phyloP scores from a whole-genome alignment of 1,140 invertebrate genomes.

The Dinothrombium tinctorium region DNA sequence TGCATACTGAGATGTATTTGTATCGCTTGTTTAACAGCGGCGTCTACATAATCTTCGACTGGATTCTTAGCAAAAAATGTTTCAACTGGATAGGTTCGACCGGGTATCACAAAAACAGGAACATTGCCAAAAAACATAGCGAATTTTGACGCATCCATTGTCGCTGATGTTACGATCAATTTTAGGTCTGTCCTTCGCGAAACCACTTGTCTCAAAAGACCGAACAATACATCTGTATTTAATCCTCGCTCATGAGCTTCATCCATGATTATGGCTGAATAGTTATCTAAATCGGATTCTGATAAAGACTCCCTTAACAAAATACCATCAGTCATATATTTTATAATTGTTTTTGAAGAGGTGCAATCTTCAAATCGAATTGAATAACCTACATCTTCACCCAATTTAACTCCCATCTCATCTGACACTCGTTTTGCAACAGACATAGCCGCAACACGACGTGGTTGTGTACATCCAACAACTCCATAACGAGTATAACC shows the following conservation, averaged over 20 bases:
- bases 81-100: conserved; percentile 49
- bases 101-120: conserved; percentile 86
- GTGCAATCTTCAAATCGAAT: conserved; percentile 99
- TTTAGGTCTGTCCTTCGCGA: conserved; percentile 79
- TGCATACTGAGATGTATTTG: conserved; percentile 67
- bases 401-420: conserved; percentile 75
- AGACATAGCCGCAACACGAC: conserved; percentile 93
- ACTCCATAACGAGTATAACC: conserved; percentile 78
- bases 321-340: conserved; percentile 99
- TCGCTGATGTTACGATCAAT: conserved; percentile 95
- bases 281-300: conserved; percentile 83
- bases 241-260: conserved; percentile 95
- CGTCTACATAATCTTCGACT: conserved; percentile 96
- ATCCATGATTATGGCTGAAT: conserved; percentile 94
- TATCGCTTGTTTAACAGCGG: conserved; percentile 87
- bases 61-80: conserved; percentile 77
- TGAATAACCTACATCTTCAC: conserved; percentile 86
- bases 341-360: conserved; percentile 72
- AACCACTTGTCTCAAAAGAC: conserved; percentile 78
- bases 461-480: conserved; percentile 80
- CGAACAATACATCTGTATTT: conserved; percentile 94
- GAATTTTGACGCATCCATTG: conserved; percentile 97
- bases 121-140: conserved; percentile 72
- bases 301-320: conserved; percentile 75
- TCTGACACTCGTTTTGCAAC: conserved; percentile 96